Evolutionary conservation across 2,888 invertebrate genomes (phyloP).

Genomic region (Heliconius charithonia): DNA sequence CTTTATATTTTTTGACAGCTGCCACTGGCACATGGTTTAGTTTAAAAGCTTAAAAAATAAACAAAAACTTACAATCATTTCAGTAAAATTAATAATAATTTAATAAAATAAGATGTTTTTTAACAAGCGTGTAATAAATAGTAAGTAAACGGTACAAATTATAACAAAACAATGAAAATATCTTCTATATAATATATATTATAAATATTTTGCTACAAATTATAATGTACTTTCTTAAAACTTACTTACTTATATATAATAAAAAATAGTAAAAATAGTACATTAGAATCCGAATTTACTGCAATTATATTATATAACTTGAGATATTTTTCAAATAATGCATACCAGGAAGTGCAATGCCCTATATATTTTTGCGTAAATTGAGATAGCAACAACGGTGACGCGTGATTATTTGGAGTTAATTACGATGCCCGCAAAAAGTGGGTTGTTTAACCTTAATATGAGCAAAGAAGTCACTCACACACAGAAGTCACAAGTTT

Average conservation of each 20-base stretch:
- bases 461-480: constrained; percentile 5
- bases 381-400: constrained; percentile 38
- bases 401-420: constrained; percentile 41
- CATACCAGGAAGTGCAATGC: constrained; percentile 37
- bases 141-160: not conserved
- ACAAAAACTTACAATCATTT: not conserved
- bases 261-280: not conserved
- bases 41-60: constrained; percentile 16
- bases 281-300: not conserved
- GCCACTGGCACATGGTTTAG: constrained; percentile 24
- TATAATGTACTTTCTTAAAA: not conserved
- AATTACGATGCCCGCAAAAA: constrained; percentile 34
- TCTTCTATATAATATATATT: not conserved
- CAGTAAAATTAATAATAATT: not conserved
- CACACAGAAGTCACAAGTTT: not conserved
- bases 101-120: not conserved
- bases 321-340: not conserved
- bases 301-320: not conserved
- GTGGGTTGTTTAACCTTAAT: constrained; percentile 33
- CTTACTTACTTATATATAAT: not conserved
- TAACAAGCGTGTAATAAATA: too few species aligned
- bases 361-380: constrained; percentile 40
- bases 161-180: not conserved
- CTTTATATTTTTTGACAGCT: constrained; percentile 39
- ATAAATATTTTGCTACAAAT: not conserved